Evolutionary conservation across 2,797 vertebrate species (phyloP).

Genomic region (Allobates femoralis): DNA sequence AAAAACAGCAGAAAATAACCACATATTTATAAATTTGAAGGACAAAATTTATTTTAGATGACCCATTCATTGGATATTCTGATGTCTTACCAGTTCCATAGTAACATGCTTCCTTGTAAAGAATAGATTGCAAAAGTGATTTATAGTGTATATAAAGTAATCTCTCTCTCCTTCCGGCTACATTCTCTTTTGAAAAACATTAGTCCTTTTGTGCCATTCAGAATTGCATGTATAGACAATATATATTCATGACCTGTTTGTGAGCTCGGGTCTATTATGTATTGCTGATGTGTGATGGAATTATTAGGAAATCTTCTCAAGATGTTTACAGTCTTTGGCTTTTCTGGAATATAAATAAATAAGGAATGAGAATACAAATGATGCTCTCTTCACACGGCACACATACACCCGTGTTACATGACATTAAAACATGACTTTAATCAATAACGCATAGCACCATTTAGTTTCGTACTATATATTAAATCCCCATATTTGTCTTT

Average conservation of each 20-base stretch:
- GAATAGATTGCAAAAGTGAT: slow-evolving; percentile 45
- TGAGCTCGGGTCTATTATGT: slow-evolving; percentile 44
- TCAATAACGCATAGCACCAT: background rate
- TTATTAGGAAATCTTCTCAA: slow-evolving; percentile 34
- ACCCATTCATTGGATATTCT: background rate
- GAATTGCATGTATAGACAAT: slow-evolving; percentile 49
- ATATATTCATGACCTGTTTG: slow-evolving; percentile 57
- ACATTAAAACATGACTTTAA: background rate
- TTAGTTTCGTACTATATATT: background rate
- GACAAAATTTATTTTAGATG: background rate
- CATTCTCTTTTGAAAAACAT: slow-evolving; percentile 47
- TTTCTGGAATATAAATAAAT: slow-evolving; percentile 22
- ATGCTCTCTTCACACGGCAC: background rate
- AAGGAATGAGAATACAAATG: slow-evolving; percentile 1
- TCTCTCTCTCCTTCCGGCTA: slow-evolving; percentile 44
- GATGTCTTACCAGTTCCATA: background rate
- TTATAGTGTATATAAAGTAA: slow-evolving; percentile 49
- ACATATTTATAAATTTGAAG: background rate
- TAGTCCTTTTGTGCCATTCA: slow-evolving; percentile 39
- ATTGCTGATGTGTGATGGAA: slow-evolving; percentile 42
- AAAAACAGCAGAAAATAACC: background rate
- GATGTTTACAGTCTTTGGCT: slow-evolving; percentile 39
- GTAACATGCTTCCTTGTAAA: slow-evolving; percentile 10
- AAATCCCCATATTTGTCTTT: background rate
- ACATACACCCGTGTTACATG: background rate